These are phyloP conservation scores for Meiosimyza platycephala DNA, from an alignment of 2,888 invertebrate genomes.

Conservation along the genomic window DNA sequence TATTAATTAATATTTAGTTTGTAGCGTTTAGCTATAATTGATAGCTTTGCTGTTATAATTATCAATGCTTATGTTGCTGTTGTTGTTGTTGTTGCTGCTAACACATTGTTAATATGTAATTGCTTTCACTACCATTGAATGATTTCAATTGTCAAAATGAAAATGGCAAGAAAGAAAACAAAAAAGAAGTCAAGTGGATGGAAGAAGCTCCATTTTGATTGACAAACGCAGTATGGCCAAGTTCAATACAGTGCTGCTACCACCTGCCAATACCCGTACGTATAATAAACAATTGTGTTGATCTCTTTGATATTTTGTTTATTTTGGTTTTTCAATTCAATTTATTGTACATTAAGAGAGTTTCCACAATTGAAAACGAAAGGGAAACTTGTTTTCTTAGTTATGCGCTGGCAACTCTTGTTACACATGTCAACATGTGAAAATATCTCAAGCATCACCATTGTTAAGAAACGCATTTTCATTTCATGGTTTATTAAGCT, in stretches of 20 bases:
- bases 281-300: constrained; percentile 4
- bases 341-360: not conserved
- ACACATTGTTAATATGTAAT: not conserved
- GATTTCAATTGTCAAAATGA: not conserved
- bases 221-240: not conserved
- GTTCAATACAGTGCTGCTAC: not conserved
- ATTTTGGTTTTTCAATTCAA: not conserved
- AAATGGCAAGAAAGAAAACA: not conserved
- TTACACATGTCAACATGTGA: too few relatives aligned
- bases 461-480: too few relatives aligned
- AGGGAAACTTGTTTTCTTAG: not conserved
- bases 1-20: not conserved
- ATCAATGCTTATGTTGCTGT: not conserved
- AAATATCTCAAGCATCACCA: too few relatives aligned
- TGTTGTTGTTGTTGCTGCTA: not conserved
- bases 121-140: constrained; percentile 2
- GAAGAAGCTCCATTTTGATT: not conserved
- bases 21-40: not conserved
- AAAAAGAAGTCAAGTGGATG: too few relatives aligned
- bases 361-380: not conserved
- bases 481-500: too few relatives aligned
- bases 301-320: not conserved
- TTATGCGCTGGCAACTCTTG: too few relatives aligned
- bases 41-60: not conserved
- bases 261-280: not conserved